These are phyloP conservation scores for Rotaria socialis DNA, from an alignment of 2,888 invertebrate species.

Conservation along the genomic window DNA sequence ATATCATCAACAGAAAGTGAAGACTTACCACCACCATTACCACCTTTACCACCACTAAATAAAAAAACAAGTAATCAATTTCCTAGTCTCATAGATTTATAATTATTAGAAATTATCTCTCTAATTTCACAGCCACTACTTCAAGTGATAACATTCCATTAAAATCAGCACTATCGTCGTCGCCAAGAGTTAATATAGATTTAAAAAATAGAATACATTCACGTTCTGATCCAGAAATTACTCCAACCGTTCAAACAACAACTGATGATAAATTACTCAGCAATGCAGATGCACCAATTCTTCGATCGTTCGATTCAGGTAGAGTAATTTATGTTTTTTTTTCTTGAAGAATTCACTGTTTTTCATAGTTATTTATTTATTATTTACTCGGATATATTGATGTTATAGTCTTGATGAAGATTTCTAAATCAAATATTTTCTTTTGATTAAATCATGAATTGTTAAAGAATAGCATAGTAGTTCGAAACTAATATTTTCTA, in stretches of 20 bases:
- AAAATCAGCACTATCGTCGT: background rate
- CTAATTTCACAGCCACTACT: background rate
- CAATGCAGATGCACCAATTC: background rate
- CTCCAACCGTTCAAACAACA: background rate
- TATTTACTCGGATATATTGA: too few species aligned
- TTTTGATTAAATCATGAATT: background rate
- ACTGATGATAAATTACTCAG: background rate
- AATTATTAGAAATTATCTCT: too few species aligned
- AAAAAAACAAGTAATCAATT: background rate
- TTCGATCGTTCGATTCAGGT: background rate
- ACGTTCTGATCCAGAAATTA: background rate
- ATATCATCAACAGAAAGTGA: background rate
- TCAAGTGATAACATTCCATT: background rate
- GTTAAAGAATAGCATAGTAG: background rate
- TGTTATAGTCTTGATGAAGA: too few species aligned
- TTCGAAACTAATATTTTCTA: background rate
- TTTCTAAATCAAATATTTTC: too few species aligned
- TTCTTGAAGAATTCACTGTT: background rate
- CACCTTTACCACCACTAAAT: background rate
- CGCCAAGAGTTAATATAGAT: background rate
- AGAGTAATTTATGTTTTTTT: background rate
- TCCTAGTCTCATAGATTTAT: background rate
- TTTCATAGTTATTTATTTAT: too few species aligned
- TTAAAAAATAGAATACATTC: background rate
- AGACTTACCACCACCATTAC: slow-evolving; percentile 11